Evolutionary conservation across 2,888 invertebrate genomes (phyloP).

Genomic region (Cataglyphis cursor): DNA sequence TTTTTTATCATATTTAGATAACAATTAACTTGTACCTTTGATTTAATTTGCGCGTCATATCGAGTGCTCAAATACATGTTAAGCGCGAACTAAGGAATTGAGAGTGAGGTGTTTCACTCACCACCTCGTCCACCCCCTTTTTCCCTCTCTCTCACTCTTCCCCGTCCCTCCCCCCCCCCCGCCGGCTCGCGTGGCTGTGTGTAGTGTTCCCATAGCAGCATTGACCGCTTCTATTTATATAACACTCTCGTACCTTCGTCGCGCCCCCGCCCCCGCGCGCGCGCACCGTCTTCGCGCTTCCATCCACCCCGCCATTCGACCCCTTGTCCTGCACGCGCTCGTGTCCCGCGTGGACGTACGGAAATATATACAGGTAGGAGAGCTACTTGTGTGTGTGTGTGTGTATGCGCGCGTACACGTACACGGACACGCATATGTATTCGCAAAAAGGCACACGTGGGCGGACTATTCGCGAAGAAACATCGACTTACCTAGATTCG

Average conservation of each 20-base stretch:
- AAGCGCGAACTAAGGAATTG: slow-evolving; percentile 68
- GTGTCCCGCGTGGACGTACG: slow-evolving; percentile 35
- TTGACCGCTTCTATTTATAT: slow-evolving; percentile 86
- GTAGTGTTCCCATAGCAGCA: slow-evolving; percentile 85
- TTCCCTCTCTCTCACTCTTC: neutral
- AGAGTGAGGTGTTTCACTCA: slow-evolving; percentile 67
- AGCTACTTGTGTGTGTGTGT: neutral
- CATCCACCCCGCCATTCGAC: slow-evolving; percentile 31
- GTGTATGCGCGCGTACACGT: neutral
- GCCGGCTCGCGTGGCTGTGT: slow-evolving; percentile 57
- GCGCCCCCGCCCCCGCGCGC: slow-evolving; percentile 46
- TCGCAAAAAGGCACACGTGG: neutral
- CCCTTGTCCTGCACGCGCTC: slow-evolving; percentile 21
- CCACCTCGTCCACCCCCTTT: slow-evolving; percentile 34
- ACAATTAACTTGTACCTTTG: neutral
- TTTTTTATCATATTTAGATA: neutral
- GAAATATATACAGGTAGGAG: slow-evolving; percentile 25
- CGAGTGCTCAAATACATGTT: slow-evolving; percentile 11
- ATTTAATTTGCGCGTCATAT: neutral
- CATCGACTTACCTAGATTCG: slow-evolving; percentile 51
- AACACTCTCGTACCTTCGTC: slow-evolving; percentile 72
- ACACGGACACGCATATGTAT: neutral
- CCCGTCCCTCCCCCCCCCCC: too few relatives aligned
- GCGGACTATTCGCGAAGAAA: slow-evolving; percentile 42
- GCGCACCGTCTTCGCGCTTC: slow-evolving; percentile 39